Percentiles rank a stretch among this genome's conserved stretches.
phyloP scores from a whole-genome alignment of 92 coral and sea anemone species.

The Phenganax marumi region DNA sequence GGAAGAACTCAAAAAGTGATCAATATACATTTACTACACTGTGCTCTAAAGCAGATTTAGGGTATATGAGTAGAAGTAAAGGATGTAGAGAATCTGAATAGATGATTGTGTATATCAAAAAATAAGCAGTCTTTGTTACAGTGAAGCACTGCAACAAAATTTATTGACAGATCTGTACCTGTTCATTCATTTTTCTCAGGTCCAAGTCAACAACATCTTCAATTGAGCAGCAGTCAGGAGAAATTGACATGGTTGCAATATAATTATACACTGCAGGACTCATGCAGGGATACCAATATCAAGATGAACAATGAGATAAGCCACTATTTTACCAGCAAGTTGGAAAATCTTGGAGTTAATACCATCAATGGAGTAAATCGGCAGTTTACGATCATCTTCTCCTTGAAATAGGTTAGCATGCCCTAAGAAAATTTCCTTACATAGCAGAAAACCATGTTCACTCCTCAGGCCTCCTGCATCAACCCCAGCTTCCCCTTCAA shows the following conservation, averaged over 20 bases:
- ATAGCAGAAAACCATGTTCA: conserved; percentile 47
- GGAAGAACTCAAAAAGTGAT: too few relatives aligned
- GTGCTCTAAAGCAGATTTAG: too few relatives aligned
- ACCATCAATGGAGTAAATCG: conserved; percentile 17
- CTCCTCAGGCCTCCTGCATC: conserved; percentile 56
- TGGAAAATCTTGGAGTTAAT: conserved; percentile 23
- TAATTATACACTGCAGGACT: conserved; percentile 58
- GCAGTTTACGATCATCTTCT: conserved; percentile 6
- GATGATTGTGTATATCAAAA: too few relatives aligned
- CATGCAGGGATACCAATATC: conserved; percentile 58
- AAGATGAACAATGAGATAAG: conserved; percentile 38
- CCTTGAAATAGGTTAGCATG: conserved; percentile 2
- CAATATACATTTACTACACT: too few relatives aligned
- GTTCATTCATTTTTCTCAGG: background rate
- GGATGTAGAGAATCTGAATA: too few relatives aligned
- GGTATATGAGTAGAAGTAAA: too few relatives aligned
- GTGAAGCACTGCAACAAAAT: too few relatives aligned
- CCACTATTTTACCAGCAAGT: conserved; percentile 8
- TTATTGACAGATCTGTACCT: background rate
- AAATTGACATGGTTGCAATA: conserved; percentile 25
- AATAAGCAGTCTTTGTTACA: too few relatives aligned
- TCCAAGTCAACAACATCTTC: conserved; percentile 26
- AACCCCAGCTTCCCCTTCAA: conserved; percentile 30
- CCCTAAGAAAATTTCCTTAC: background rate
- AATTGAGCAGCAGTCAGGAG: conserved; percentile 19